These are phyloP conservation scores for Parnassius mnemosyne DNA, from an alignment of 2,888 invertebrate species.

Conservation along the genomic window DNA sequence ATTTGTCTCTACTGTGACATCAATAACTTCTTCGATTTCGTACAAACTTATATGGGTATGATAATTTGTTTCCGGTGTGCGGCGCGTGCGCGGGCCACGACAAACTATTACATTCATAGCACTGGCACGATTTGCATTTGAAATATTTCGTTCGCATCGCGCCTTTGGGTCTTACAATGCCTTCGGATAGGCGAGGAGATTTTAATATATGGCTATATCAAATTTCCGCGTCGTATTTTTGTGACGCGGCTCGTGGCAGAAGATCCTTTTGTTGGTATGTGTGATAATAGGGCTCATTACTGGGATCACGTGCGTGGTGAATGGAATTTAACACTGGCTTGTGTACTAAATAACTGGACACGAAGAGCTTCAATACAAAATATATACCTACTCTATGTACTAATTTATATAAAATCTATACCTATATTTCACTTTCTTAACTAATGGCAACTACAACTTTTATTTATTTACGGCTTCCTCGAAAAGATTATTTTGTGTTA, in stretches of 20 bases:
- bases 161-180: conserved; percentile 69
- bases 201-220: conserved; percentile 72
- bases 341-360: conserved; percentile 34
- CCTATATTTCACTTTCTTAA: too few species aligned
- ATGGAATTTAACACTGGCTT: conserved; percentile 45
- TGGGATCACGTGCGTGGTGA: conserved; percentile 72
- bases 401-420: too few species aligned
- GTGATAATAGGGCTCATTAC: conserved; percentile 66
- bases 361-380: neutral
- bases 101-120: conserved; percentile 78
- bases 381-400: too few species aligned
- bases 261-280: conserved; percentile 51
- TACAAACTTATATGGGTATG: conserved; percentile 77
- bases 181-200: conserved; percentile 55
- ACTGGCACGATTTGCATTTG: conserved; percentile 80
- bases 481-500: too few species aligned
- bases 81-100: conserved; percentile 77
- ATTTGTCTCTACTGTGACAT: conserved; percentile 73
- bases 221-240: conserved; percentile 77
- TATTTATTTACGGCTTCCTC: too few species aligned
- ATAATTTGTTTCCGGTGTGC: conserved; percentile 79
- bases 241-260: conserved; percentile 64
- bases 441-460: too few species aligned
- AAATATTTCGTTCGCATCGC: conserved; percentile 74
- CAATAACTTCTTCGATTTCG: conserved; percentile 75